A percentile compares a stretch with the other conserved stretches of the same genome.
phyloP scores from a whole-genome alignment of 1,140 invertebrate genomes.

The Papilio machaon region DNA sequence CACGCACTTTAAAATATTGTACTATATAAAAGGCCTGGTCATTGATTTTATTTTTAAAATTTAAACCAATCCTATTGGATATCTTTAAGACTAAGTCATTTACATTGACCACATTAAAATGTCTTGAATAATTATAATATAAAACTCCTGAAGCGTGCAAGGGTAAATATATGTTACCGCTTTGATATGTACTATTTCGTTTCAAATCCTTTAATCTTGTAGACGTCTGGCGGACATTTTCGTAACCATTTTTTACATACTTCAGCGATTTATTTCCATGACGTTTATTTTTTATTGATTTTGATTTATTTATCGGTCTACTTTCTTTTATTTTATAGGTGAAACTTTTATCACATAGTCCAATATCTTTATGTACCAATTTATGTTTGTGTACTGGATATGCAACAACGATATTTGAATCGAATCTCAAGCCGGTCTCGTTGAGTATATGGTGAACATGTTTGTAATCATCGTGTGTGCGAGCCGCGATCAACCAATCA shows the following conservation, averaged over 20 bases:
- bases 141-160: slow-evolving; percentile 57
- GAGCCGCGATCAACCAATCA: slow-evolving; percentile 67
- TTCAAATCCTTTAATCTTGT: slow-evolving; percentile 61
- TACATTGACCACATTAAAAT: slow-evolving; percentile 59
- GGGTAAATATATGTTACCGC: slow-evolving; percentile 44
- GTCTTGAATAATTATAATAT: slow-evolving; percentile 59
- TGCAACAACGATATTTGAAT: slow-evolving; percentile 69
- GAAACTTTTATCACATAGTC: slow-evolving; percentile 63
- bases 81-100: slow-evolving; percentile 54
- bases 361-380: slow-evolving; percentile 23
- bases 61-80: slow-evolving; percentile 39
- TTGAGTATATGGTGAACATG: slow-evolving; percentile 62
- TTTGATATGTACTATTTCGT: slow-evolving; percentile 55
- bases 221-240: slow-evolving; percentile 58
- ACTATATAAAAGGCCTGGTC: slow-evolving; percentile 47
- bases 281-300: slow-evolving; percentile 30
- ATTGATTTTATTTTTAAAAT: slow-evolving; percentile 18
- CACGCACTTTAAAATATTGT: slow-evolving; percentile 72
- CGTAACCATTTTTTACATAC: slow-evolving; percentile 50
- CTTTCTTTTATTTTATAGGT: slow-evolving; percentile 49
- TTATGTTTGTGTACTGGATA: slow-evolving; percentile 44
- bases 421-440: slow-evolving; percentile 64
- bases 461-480: slow-evolving; percentile 57
- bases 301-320: slow-evolving; percentile 24
- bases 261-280: slow-evolving; percentile 37